phyloP scores from a whole-genome alignment of 2,113 vertebrate genomes.

The Dipodomys stephensi region DNA sequence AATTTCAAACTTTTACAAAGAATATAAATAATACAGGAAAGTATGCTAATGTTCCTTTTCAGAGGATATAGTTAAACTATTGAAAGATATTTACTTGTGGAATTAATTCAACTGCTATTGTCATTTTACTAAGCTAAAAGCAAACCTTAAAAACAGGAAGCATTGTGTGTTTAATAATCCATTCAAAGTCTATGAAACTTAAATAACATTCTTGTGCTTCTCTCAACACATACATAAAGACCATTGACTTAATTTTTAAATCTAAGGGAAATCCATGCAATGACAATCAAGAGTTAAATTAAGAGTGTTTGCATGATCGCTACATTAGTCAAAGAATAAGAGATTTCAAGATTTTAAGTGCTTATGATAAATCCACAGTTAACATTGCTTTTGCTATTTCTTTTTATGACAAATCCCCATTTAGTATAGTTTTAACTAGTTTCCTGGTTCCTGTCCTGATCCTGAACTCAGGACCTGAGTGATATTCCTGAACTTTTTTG shows the following conservation, averaged over 20 bases:
- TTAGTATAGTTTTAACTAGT: too few relatives aligned
- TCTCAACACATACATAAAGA: constrained; percentile 1
- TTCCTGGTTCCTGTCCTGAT: too few relatives aligned
- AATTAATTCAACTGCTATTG: constrained; percentile 55
- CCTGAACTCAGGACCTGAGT: too few relatives aligned
- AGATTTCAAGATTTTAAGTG: constrained; percentile 40
- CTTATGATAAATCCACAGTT: constrained; percentile 59
- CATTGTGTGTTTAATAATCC: constrained; percentile 48
- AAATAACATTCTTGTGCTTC: constrained; percentile 24
- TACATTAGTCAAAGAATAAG: constrained; percentile 19
- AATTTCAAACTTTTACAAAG: not conserved
- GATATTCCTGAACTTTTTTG: too few relatives aligned
- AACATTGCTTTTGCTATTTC: not conserved
- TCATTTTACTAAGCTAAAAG: constrained; percentile 39
- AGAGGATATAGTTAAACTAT: constrained; percentile 34
- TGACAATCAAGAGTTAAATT: constrained; percentile 49
- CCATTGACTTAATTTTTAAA: constrained; percentile 41
- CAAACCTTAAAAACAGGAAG: not conserved
- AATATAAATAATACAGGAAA: not conserved
- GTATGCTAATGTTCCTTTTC: not conserved
- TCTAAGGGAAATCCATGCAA: constrained; percentile 56
- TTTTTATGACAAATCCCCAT: too few relatives aligned
- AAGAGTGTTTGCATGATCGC: not conserved
- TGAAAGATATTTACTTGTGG: constrained; percentile 60
- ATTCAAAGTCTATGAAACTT: constrained; percentile 44